Evolutionary conservation across 1,140 invertebrate species (phyloP).

Genomic region (Kradibia gibbosae): DNA sequence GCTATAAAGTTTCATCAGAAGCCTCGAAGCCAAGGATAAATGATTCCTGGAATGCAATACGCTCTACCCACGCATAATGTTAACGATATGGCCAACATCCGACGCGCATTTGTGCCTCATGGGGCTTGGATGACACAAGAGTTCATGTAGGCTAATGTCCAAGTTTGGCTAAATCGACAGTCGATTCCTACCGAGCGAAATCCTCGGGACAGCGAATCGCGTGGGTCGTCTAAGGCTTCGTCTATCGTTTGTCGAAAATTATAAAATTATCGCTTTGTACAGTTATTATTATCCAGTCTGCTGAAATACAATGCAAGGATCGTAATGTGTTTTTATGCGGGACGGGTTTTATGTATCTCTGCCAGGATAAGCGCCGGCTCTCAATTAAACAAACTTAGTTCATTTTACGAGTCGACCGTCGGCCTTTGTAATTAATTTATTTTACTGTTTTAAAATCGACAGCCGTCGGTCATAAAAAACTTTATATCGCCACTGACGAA

Average conservation of each 20-base stretch:
- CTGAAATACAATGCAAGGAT: no score
- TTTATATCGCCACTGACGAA: no score
- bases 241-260: background rate
- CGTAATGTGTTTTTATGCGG: no score
- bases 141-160: background rate
- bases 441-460: background rate
- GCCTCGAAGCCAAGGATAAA: conserved; percentile 28
- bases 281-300: background rate
- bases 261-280: background rate
- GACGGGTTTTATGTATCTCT: no score
- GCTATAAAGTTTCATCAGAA: conserved; percentile 11
- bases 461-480: background rate
- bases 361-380: background rate
- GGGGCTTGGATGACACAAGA: conserved; percentile 15
- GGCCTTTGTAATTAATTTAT: background rate
- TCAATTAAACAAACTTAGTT: no score
- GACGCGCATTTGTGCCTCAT: background rate
- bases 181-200: conserved; percentile 1
- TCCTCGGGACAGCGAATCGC: background rate
- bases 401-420: background rate
- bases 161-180: conserved; percentile 14
- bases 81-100: conserved; percentile 5
- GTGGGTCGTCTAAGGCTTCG: background rate
- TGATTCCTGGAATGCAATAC: conserved; percentile 40
- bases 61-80: conserved; percentile 22